Base-by-base conservation (phyloP, 2,797 vertebrate genomes). In the Bovichtus diacanthus region DNA sequence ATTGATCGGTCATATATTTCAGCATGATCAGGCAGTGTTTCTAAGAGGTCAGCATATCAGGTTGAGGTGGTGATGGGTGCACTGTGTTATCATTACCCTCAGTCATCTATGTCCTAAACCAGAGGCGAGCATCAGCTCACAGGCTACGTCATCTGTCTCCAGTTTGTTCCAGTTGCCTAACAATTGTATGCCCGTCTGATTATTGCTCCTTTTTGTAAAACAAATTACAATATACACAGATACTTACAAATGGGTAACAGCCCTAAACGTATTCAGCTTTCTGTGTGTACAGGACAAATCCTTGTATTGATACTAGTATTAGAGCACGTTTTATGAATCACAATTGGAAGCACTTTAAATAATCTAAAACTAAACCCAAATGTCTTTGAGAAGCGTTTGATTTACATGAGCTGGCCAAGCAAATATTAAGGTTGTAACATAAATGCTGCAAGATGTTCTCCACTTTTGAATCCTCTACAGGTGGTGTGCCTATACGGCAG, bases 341-440 rank as follows among this genome's bases (percentile, higher is more conserved):
- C 50, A 43, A 27, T n/a, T 62, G 29, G 70, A 46, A 59, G 31
- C 19, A 39, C 39, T 25, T 21, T 2, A 60, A 72, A 56, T 62
- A 18, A 54, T 38, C 46, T 47, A 44, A 44, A 60, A 31, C 0
- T 1, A 65, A 29, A 53, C 43, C 41, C 13, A 50, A 16, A 38
- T 56, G 44, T 65, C 29, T 72, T 49, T 21, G 18, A 41, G 3
- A 38, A 31, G 6, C 9, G 18, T 50, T 51, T 16, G 15, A 27
- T 53, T 71, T 34, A 41, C 19, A 9, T 39, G 9, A 62, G 10
- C 6, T 34, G 16, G 16, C 10, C 7, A 38, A 12, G 9, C 11
- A 67, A 49, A 51, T 34, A 18, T 34, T 25, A 34, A 11, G 51
- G 3, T 47, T 64, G 0, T 29, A 19, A 50, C 9, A 39, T 34